These are phyloP conservation scores for Drosophila novamexicana DNA, from an alignment of 1,140 invertebrate genomes.

Conservation along the genomic window DNA sequence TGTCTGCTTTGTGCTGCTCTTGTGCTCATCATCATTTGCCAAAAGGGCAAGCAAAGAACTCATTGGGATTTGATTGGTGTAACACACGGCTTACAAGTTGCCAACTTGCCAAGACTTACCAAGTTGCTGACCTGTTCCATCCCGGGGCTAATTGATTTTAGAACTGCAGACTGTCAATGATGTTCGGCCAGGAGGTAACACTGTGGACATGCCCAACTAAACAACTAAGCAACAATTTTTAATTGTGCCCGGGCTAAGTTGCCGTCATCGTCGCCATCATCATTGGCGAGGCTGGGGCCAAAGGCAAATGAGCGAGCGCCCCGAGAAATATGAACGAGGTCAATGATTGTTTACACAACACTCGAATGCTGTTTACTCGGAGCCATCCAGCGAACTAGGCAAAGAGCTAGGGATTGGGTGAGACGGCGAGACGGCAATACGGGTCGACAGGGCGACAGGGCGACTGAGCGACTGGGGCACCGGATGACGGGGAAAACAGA, in stretches of 20 bases:
- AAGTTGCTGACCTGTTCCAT: not conserved
- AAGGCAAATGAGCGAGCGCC: constrained; percentile 72
- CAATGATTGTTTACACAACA: constrained; percentile 84
- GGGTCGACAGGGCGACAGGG: constrained; percentile 9
- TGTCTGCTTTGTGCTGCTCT: constrained; percentile 45
- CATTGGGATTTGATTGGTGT: constrained; percentile 40
- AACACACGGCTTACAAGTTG: constrained; percentile 24
- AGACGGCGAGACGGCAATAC: constrained; percentile 13
- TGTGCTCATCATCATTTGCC: constrained; percentile 67
- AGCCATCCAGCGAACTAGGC: constrained; percentile 23
- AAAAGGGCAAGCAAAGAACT: constrained; percentile 25
- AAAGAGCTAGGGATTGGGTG: not conserved
- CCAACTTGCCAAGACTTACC: not conserved
- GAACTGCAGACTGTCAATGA: constrained; percentile 46
- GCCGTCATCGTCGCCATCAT: constrained; percentile 9
- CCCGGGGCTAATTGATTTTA: constrained; percentile 61
- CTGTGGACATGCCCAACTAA: constrained; percentile 23
- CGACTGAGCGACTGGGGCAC: constrained; percentile 16
- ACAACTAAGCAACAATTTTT: constrained; percentile 55
- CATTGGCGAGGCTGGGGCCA: constrained; percentile 48
- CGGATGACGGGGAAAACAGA: not conserved
- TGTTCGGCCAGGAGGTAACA: constrained; percentile 17
- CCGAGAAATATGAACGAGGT: constrained; percentile 80
- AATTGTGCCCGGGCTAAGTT: constrained; percentile 65
- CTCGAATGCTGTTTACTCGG: constrained; percentile 78